Evolutionary conservation across 2,797 vertebrate species (phyloP), one percentile per base, ranked within the genome.

Genomic region (Sebastolobus altivelis): DNA sequence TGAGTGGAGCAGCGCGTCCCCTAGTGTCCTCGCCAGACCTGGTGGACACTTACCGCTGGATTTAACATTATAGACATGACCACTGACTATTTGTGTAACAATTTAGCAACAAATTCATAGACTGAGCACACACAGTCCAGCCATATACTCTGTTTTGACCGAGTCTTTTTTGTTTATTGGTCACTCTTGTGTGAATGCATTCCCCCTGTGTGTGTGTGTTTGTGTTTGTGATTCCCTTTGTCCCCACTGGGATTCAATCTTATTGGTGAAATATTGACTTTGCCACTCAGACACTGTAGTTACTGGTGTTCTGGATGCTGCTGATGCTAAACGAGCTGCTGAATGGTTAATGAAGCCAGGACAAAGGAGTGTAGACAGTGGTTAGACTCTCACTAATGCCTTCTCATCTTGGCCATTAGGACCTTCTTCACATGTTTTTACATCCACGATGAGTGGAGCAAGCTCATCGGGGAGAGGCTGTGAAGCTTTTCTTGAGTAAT

Each of bases 281-380:
- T 6, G 33, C 62, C 29, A 1, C 22, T 49, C 35, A 35, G 54
- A 35, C 11, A 3, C 38, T 37, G 33, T 14, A 11, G 33, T 9
- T n/a, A n/a, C 38, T 65, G 37, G 29, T 56, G 14, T 8, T 56
- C 13, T 40, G 4, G 13, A 67, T 52, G 10, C n/a, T 31, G 54
- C 20, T 62, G 31, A 7, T 65, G 65, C 27, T 60, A 56, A 84
- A 54, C 22, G 54, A 73, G 74, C 67, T 65, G 55, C 61, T 49
- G n/a, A 22, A 54, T 75, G 67, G 52, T 71, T 83, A 77, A 84
- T 85, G 78, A 80, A 71, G 49, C 63, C 62, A 20, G 6, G 61
- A 66, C 58, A 69, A 72, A 69, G 25, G 46, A 80, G 35, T 43
- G 65, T 7, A 65, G 60, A 60, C 3, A 12, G 38, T 43, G 63